phyloP scores from a whole-genome alignment of 1,140 invertebrate species.

The Amyelois transitella region DNA sequence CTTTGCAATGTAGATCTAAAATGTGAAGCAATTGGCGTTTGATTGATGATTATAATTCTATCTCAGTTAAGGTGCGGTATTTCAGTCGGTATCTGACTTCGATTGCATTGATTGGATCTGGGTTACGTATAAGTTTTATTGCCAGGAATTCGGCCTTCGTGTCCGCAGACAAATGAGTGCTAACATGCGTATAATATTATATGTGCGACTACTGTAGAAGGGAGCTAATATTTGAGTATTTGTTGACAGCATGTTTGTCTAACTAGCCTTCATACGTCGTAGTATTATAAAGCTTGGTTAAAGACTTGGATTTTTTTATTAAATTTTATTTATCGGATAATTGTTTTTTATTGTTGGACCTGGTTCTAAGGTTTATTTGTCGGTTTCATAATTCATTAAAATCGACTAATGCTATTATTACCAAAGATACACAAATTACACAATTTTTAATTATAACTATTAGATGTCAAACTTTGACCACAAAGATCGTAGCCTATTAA shows the following conservation, averaged over 20 bases:
- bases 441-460: too few relatives aligned
- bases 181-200: neutral
- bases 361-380: too few relatives aligned
- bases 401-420: too few relatives aligned
- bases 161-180: neutral
- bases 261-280: neutral
- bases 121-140: conserved; percentile 59
- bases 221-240: neutral
- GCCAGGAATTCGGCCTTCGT: conserved; percentile 49
- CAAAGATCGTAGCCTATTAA: too few relatives aligned
- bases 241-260: neutral
- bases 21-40: neutral
- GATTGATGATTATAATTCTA: neutral
- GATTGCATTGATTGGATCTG: conserved; percentile 26
- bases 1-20: neutral
- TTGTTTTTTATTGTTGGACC: too few relatives aligned
- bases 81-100: neutral
- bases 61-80: neutral
- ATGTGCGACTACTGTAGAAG: neutral
- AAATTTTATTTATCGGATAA: too few relatives aligned
- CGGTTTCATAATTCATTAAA: too few relatives aligned
- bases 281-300: neutral
- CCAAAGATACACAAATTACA: too few relatives aligned
- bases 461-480: too few relatives aligned
- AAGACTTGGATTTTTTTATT: too few relatives aligned